Evolutionary conservation across 2,113 vertebrate genomes (phyloP).

Genomic region (Tragelaphus strepsiceros): DNA sequence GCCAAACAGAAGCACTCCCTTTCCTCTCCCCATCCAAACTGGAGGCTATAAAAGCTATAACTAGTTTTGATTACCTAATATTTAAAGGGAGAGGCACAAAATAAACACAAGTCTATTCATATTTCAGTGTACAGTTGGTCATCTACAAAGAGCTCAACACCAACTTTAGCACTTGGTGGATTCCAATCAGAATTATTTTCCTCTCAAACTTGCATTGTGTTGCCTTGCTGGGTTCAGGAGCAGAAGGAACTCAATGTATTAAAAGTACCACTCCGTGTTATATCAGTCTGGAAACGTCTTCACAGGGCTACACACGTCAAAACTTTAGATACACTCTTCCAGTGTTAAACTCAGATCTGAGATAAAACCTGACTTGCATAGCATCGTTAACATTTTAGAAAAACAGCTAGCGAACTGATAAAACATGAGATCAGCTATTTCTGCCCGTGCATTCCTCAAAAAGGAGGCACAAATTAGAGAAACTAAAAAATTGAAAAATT

Average conservation of each 20-base stretch:
- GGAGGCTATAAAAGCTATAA: neutral
- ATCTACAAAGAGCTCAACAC: neutral
- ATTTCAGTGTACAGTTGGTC: neutral
- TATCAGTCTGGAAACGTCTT: slow-evolving; percentile 26
- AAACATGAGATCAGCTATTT: slow-evolving; percentile 67
- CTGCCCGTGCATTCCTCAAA: slow-evolving; percentile 23
- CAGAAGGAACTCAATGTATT: slow-evolving; percentile 23
- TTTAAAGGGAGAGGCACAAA: slow-evolving; percentile 34
- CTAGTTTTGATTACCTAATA: slow-evolving; percentile 41
- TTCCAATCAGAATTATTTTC: slow-evolving; percentile 14
- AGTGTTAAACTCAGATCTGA: slow-evolving; percentile 22
- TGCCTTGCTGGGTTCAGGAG: slow-evolving; percentile 43
- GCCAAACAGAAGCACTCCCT: slow-evolving; percentile 6
- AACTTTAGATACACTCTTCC: slow-evolving; percentile 26
- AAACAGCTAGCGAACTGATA: slow-evolving; percentile 47
- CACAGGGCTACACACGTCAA: neutral
- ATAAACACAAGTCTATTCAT: slow-evolving; percentile 29
- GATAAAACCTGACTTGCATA: slow-evolving; percentile 26
- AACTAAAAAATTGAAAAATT: slow-evolving; percentile 47
- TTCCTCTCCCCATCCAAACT: slow-evolving; percentile 15
- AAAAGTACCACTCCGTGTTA: neutral
- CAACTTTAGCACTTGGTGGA: slow-evolving; percentile 10
- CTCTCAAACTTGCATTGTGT: slow-evolving; percentile 66
- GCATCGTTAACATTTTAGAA: slow-evolving; percentile 10
- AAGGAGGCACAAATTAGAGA: slow-evolving; percentile 10